Percentiles rank a stretch among this genome's conserved stretches.
Evolutionary conservation across 2,888 invertebrate genomes (phyloP).

Genomic region (Odiellus spinosus): DNA sequence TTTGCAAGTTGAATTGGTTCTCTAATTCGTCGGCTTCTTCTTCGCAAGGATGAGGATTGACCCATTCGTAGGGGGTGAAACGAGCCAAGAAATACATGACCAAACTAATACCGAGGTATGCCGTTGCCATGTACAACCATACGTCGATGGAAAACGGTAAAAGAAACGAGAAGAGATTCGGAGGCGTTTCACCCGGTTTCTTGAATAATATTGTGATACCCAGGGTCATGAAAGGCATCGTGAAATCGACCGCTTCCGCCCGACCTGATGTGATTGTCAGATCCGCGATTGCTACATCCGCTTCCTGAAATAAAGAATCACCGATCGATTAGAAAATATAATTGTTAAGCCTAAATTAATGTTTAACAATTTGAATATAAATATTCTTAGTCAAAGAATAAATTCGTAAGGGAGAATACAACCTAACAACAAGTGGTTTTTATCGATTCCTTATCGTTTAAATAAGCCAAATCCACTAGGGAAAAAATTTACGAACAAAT

Average conservation of each 20-base stretch:
- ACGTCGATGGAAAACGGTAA: conserved; percentile 37
- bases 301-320: too few relatives aligned
- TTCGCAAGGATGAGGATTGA: conserved; percentile 32
- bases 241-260: conserved; percentile 81
- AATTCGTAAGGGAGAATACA: too few relatives aligned
- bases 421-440: too few relatives aligned
- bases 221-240: conserved; percentile 97
- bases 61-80: conserved; percentile 33
- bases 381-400: too few relatives aligned
- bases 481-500: too few relatives aligned
- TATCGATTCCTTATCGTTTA: too few relatives aligned
- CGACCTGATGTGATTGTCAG: conserved; percentile 92
- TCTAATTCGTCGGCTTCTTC: conserved; percentile 29
- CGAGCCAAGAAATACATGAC: conserved; percentile 57
- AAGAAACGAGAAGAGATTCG: conserved; percentile 41
- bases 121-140: conserved; percentile 22
- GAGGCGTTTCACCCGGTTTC: conserved; percentile 34
- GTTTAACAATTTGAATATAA: too few relatives aligned
- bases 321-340: too few relatives aligned
- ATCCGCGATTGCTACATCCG: conserved; percentile 91
- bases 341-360: too few relatives aligned
- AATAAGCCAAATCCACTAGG: too few relatives aligned
- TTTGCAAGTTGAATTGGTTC: conserved; percentile 32
- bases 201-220: conserved; percentile 40
- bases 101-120: conserved; percentile 20